Evolutionary conservation across 2,888 invertebrate species (phyloP).

Genomic region (Tetropium fuscum): DNA sequence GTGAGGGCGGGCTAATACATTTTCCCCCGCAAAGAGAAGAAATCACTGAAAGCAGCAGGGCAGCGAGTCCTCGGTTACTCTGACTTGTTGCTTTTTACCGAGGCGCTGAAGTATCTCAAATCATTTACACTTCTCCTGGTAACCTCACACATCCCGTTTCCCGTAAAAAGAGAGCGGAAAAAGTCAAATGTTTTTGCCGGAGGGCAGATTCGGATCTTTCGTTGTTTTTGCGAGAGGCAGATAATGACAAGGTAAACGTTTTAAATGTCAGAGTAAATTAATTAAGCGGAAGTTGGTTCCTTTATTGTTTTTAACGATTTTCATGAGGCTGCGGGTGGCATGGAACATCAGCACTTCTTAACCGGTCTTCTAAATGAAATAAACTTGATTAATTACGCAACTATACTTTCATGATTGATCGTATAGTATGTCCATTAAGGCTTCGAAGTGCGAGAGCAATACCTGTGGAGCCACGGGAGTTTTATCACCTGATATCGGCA

Average conservation of each 20-base stretch:
- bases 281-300: conserved; percentile 41
- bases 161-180: conserved; percentile 33
- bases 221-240: conserved; percentile 38
- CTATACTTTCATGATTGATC: conserved; percentile 6
- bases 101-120: conserved; percentile 56
- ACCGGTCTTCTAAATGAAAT: conserved; percentile 13
- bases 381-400: conserved; percentile 21
- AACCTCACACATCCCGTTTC: conserved; percentile 53
- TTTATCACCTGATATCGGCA: conserved; percentile 35
- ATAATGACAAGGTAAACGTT: conserved; percentile 45
- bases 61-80: conserved; percentile 23
- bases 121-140: conserved; percentile 45
- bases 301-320: conserved; percentile 42
- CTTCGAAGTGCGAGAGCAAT: conserved; percentile 25
- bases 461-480: conserved; percentile 57
- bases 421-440: conserved; percentile 9
- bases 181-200: conserved; percentile 32
- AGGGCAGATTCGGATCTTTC: conserved; percentile 42
- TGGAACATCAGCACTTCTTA: conserved; percentile 19
- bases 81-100: conserved; percentile 61
- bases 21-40: conserved; percentile 32
- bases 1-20: conserved; percentile 47
- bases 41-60: conserved; percentile 19
- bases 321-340: conserved; percentile 21
- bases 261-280: conserved; percentile 45